Conservation (phyloP, 2,888 invertebrate species). For the Slavum lentiscoides region DNA sequence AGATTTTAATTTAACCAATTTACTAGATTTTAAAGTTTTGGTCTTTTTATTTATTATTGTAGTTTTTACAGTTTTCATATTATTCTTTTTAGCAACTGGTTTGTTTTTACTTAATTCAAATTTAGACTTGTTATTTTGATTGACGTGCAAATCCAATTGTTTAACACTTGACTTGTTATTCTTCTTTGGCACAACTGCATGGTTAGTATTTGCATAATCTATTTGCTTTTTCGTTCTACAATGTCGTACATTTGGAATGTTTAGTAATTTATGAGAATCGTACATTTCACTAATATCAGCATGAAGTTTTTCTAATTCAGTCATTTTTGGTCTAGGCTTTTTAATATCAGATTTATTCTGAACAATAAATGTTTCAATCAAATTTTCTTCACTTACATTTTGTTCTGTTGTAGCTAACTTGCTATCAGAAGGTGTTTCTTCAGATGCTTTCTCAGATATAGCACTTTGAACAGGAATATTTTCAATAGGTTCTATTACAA, state of each 20-base stretch:
- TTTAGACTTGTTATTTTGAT: not conserved
- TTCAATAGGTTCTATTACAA: not conserved
- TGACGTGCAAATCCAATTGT: not conserved
- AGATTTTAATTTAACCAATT: not conserved
- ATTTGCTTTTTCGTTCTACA: slow-evolving; percentile 60
- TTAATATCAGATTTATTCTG: slow-evolving; percentile 1
- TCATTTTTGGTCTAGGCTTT: slow-evolving; percentile 59
- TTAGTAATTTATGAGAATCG: slow-evolving; percentile 68
- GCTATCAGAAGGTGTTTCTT: not conserved
- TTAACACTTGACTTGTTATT: not conserved
- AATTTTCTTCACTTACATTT: not conserved
- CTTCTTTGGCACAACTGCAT: not conserved
- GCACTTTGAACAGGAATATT: not conserved
- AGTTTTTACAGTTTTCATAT: slow-evolving; percentile 8
- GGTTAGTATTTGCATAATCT: slow-evolving; percentile 22
- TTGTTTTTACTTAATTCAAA: not conserved
- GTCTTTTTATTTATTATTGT: not conserved
- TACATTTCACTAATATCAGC: slow-evolving; percentile 74
- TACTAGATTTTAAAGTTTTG: not conserved
- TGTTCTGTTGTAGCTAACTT: not conserved
- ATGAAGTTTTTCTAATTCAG: slow-evolving; percentile 68
- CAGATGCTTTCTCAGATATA: not conserved
- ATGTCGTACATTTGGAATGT: slow-evolving; percentile 69
- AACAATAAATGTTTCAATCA: not conserved
- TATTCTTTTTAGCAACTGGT: not conserved